These are phyloP conservation scores for Nineta flava DNA, from an alignment of 2,888 invertebrate genomes.

Conservation along the genomic window DNA sequence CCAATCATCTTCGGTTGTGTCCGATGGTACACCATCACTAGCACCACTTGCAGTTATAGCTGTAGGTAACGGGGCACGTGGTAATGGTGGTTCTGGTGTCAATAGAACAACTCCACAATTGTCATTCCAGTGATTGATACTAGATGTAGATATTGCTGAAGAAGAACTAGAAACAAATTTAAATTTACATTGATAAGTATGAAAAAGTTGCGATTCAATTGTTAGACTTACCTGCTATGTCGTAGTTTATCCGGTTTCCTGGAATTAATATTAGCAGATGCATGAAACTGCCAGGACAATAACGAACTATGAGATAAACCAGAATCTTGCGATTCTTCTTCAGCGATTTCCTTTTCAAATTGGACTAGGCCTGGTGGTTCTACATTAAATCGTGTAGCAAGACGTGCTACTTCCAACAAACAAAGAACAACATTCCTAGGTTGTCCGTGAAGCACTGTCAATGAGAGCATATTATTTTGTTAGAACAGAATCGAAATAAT, in stretches of 20 bases:
- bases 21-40: conserved; percentile 40
- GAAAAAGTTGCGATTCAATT: neutral
- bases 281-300: conserved; percentile 54
- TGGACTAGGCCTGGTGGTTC: conserved; percentile 72
- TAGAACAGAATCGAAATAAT: neutral
- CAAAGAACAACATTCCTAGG: conserved; percentile 74
- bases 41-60: conserved; percentile 27
- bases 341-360: conserved; percentile 73
- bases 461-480: conserved; percentile 9
- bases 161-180: neutral
- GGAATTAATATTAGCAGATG: conserved; percentile 28
- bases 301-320: conserved; percentile 38
- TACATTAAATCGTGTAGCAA: conserved; percentile 59
- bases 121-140: conserved; percentile 20
- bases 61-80: conserved; percentile 11
- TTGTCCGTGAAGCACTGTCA: conserved; percentile 62
- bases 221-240: conserved; percentile 31
- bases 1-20: conserved; percentile 55
- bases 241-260: conserved; percentile 29
- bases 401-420: conserved; percentile 67
- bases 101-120: conserved; percentile 18
- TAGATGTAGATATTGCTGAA: conserved; percentile 23
- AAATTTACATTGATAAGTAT: neutral
- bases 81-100: conserved; percentile 13
- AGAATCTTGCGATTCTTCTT: conserved; percentile 53